phyloP scores from a whole-genome alignment of 2,113 vertebrate species.

The Oxyruncus cristatus region DNA sequence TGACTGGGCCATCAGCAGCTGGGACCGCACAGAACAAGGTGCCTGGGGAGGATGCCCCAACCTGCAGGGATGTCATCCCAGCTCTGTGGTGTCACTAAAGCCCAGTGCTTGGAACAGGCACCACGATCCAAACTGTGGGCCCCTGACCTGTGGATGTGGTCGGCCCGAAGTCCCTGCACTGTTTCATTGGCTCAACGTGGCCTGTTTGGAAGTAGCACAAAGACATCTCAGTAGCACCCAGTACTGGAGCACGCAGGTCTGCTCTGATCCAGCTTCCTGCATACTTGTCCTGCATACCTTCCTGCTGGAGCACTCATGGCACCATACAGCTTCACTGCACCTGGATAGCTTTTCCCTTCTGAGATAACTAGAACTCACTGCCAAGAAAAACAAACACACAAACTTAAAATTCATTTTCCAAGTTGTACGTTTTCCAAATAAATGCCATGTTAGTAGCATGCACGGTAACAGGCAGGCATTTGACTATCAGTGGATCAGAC shows the following conservation, averaged over 20 bases:
- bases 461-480: background rate
- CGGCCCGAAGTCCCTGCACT: background rate
- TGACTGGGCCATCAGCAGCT: rapidly evolving
- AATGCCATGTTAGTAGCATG: background rate
- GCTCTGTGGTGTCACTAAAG: background rate
- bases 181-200: background rate
- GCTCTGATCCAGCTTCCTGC: background rate
- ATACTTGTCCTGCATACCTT: background rate
- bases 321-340: conserved; percentile 14
- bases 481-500: background rate
- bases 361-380: background rate
- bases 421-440: conserved; percentile 3
- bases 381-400: conserved; percentile 31
- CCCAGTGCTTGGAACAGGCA: background rate
- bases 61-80: background rate
- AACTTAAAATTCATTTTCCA: conserved; percentile 20
- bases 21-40: background rate
- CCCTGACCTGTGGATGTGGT: background rate
- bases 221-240: background rate
- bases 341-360: background rate
- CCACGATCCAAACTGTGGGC: background rate
- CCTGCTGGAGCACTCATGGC: background rate
- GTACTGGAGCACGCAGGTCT: background rate
- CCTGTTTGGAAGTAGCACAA: background rate
- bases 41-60: background rate